Evolutionary conservation across 2,113 vertebrate species (phyloP).

Genomic region (Gobiocypris rarus): DNA sequence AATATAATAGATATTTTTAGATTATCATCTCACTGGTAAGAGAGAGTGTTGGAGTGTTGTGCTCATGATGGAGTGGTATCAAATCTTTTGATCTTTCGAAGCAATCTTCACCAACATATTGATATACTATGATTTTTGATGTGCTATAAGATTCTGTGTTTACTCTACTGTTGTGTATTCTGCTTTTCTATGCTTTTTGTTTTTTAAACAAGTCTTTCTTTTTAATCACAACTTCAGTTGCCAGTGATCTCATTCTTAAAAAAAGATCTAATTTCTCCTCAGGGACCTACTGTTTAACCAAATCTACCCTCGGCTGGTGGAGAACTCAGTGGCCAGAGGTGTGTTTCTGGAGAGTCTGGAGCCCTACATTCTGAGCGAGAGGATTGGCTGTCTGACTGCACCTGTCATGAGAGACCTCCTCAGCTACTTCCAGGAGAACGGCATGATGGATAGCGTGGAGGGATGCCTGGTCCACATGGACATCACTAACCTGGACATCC

Average conservation of each 20-base stretch:
- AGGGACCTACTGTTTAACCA: slow-evolving; percentile 94
- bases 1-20: background rate
- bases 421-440: slow-evolving; percentile 91
- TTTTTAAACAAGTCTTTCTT: too few relatives aligned
- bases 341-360: slow-evolving; percentile 94
- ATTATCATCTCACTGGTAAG: background rate
- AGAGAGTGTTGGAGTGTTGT: too few relatives aligned
- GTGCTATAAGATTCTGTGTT: too few relatives aligned
- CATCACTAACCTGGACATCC: slow-evolving; percentile 95
- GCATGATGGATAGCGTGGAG: slow-evolving; percentile 93
- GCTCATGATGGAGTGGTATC: too few relatives aligned
- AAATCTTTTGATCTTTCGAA: too few relatives aligned
- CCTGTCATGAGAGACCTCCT: slow-evolving; percentile 95
- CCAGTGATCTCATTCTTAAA: background rate
- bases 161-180: too few relatives aligned
- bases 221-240: too few relatives aligned
- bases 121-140: too few relatives aligned
- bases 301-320: slow-evolving; percentile 87
- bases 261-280: slow-evolving; percentile 13
- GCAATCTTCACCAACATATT: too few relatives aligned
- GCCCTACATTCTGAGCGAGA: slow-evolving; percentile 90
- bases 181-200: too few relatives aligned
- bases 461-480: slow-evolving; percentile 97
- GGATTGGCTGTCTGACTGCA: slow-evolving; percentile 88
- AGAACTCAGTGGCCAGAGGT: slow-evolving; percentile 91